phyloP scores from a whole-genome alignment of 2,797 vertebrate species.

The Capromys pilorides region DNA sequence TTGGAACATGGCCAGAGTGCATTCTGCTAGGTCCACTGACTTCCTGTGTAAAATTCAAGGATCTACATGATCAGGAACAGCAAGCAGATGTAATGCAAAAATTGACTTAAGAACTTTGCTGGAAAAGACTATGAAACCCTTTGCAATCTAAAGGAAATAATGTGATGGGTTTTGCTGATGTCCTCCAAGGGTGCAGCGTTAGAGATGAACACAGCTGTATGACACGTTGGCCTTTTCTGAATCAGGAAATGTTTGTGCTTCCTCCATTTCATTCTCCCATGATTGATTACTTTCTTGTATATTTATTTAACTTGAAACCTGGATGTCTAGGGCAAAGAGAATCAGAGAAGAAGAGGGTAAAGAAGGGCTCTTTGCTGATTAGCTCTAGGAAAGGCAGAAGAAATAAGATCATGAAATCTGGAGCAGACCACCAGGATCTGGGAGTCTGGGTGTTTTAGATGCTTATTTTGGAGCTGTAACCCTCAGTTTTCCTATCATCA shows the following conservation, averaged over 20 bases:
- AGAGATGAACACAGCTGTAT: background rate
- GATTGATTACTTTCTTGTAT: background rate
- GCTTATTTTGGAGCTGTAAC: background rate
- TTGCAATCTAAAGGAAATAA: background rate
- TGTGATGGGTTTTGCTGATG: background rate
- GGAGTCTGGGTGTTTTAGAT: background rate
- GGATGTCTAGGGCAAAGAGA: background rate
- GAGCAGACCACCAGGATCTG: background rate
- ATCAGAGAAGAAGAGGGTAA: background rate
- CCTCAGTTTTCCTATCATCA: background rate
- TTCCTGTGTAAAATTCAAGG: background rate
- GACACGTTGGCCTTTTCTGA: background rate
- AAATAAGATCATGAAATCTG: background rate
- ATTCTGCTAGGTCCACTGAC: rapidly evolving
- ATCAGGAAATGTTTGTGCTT: background rate
- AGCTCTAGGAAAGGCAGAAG: background rate
- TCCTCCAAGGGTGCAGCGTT: background rate
- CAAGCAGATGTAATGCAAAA: background rate
- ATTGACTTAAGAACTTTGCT: background rate
- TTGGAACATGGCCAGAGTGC: background rate
- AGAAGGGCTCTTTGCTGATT: background rate
- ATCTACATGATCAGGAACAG: background rate
- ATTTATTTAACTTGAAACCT: background rate
- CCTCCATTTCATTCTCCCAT: background rate
- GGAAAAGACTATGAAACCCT: background rate